These are phyloP conservation scores for Grammomys surdaster DNA, from an alignment of 2,113 vertebrate species.

Conservation along the genomic window DNA sequence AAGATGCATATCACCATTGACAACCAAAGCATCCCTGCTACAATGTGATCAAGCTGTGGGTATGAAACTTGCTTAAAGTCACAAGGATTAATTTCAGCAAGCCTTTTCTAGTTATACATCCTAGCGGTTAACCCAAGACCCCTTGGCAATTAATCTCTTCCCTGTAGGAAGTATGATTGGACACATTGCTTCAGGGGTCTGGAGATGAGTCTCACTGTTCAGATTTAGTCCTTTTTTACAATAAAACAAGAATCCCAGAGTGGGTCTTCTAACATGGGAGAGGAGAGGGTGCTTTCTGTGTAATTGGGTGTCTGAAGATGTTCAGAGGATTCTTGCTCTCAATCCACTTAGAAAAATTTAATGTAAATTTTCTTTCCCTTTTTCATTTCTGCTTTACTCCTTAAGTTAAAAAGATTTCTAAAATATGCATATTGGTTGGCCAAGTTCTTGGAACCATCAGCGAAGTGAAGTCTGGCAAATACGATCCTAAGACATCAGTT, in stretches of 20 bases:
- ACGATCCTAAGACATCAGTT: accelerated
- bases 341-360: background rate
- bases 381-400: background rate
- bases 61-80: background rate
- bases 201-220: background rate
- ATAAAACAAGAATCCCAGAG: too few species aligned
- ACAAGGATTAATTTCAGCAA: background rate
- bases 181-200: background rate
- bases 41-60: background rate
- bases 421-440: background rate
- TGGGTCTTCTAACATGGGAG: background rate
- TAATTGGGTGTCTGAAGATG: background rate
- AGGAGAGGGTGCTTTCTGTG: background rate
- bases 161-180: background rate
- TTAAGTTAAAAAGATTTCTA: background rate
- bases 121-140: background rate
- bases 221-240: background rate
- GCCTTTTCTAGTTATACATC: background rate
- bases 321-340: background rate
- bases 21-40: background rate
- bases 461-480: background rate
- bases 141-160: background rate
- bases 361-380: background rate
- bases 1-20: too few species aligned
- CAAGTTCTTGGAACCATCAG: background rate